Conservation (phyloP, 2,113 vertebrate genomes). For the Ciconia maguari region DNA sequence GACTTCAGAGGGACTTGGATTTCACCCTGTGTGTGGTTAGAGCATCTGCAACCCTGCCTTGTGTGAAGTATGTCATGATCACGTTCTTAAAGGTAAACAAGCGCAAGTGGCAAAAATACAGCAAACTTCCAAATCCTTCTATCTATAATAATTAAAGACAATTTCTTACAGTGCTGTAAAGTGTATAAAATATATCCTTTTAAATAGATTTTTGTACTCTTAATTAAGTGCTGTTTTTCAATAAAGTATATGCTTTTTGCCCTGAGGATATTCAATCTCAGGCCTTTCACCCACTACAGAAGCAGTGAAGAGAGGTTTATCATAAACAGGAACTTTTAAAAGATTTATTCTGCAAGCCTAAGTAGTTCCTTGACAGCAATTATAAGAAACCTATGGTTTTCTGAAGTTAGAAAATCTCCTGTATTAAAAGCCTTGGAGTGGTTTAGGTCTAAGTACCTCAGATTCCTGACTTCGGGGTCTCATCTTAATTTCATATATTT, state of each 20-base stretch:
- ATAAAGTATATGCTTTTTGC: background rate
- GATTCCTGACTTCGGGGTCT: conserved; percentile 13
- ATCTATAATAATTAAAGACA: background rate
- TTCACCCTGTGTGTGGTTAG: conserved; percentile 14
- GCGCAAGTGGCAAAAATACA: conserved; percentile 5
- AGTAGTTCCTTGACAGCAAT: background rate
- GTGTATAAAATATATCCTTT: background rate
- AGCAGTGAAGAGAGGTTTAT: background rate
- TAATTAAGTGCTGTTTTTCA: conserved; percentile 1
- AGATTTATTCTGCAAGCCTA: background rate
- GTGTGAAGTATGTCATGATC: background rate
- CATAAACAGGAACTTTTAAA: background rate
- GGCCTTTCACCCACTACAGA: background rate
- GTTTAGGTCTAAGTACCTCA: conserved; percentile 6
- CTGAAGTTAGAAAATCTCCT: background rate
- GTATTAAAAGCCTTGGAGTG: background rate
- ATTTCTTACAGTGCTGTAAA: background rate
- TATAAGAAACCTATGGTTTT: background rate
- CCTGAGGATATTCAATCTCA: background rate
- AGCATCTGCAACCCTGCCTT: background rate
- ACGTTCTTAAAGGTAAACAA: conserved; percentile 18
- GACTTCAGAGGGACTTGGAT: conserved; percentile 24
- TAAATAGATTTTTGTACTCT: background rate
- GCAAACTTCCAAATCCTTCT: background rate
- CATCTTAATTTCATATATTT: conserved; percentile 18